Conservation (phyloP, 2,113 vertebrate species). For the Labeo rohita region DNA sequence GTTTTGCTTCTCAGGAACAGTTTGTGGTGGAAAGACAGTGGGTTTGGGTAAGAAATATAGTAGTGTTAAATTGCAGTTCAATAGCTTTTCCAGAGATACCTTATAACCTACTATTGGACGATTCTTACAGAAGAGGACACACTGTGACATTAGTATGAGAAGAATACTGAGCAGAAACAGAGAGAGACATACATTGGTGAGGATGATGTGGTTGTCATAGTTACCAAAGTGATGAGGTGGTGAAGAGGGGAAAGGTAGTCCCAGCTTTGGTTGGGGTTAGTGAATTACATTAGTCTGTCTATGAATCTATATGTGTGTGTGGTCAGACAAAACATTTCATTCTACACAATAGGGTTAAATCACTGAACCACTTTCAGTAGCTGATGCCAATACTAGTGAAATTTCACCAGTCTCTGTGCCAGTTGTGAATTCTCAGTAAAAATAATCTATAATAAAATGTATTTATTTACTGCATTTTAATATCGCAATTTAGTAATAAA, state of each 20-base stretch:
- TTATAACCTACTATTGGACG: not conserved
- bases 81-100: not conserved
- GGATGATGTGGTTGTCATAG: conserved; percentile 38
- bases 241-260: not conserved
- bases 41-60: not conserved
- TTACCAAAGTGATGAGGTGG: conserved; percentile 28
- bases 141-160: conserved; percentile 16
- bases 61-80: conserved; percentile 12
- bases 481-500: no score
- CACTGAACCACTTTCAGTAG: not conserved
- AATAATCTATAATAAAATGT: not conserved
- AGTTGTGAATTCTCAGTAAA: not conserved
- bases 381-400: not conserved
- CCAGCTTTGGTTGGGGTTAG: not conserved
- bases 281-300: conserved; percentile 9
- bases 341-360: not conserved
- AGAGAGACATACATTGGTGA: not conserved
- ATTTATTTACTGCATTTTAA: not conserved
- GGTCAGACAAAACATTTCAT: not conserved
- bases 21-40: not conserved
- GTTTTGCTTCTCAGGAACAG: not conserved
- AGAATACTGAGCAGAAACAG: not conserved
- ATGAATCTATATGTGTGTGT: not conserved
- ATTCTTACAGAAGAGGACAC: conserved; percentile 11
- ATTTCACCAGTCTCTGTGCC: not conserved